A percentile compares a stretch with the other conserved stretches of the same genome.
Evolutionary conservation across 53 echinoderm and acorn worm species (phyloP).

Genomic region (Arbacia lixula): DNA sequence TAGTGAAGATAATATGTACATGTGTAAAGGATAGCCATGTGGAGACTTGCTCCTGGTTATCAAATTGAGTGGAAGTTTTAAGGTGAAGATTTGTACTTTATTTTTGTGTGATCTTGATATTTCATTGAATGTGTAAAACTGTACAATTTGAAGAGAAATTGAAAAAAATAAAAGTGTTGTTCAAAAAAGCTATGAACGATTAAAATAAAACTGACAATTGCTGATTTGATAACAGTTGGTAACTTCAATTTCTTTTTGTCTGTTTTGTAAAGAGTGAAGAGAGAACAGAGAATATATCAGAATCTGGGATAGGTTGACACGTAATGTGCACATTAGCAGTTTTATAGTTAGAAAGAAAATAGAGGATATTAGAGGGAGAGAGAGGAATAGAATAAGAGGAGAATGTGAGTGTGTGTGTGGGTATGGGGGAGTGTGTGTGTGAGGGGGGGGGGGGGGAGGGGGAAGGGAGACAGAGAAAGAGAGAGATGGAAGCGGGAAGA

Average conservation of each 20-base stretch:
- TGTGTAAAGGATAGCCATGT: background rate
- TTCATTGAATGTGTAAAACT: conserved; percentile 33
- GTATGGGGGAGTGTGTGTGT: background rate
- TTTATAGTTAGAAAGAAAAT: too few relatives aligned
- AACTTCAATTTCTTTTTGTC: too few relatives aligned
- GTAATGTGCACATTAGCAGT: too few relatives aligned
- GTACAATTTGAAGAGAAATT: background rate
- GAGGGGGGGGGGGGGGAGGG: background rate
- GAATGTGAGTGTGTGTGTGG: background rate
- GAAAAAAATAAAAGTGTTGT: conserved; percentile 30
- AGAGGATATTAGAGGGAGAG: too few relatives aligned
- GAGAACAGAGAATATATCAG: too few relatives aligned
- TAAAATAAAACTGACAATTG: conserved; percentile 50
- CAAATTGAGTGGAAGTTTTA: too few relatives aligned
- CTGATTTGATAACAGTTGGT: conserved; percentile 54
- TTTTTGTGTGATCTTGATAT: conserved; percentile 62
- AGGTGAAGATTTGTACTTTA: conserved; percentile 56
- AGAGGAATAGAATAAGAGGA: too few relatives aligned
- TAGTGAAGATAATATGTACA: background rate
- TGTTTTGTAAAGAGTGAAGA: too few relatives aligned
- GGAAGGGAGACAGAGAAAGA: background rate
- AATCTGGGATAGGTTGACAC: too few relatives aligned
- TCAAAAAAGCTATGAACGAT: conserved; percentile 37
- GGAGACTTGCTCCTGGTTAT: too few relatives aligned
- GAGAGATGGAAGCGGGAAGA: too few relatives aligned